A percentile compares a stretch with the other conserved stretches of the same genome.
These are phyloP conservation scores for Thera obeliscata DNA, from an alignment of 2,888 invertebrate species.

Conservation along the genomic window DNA sequence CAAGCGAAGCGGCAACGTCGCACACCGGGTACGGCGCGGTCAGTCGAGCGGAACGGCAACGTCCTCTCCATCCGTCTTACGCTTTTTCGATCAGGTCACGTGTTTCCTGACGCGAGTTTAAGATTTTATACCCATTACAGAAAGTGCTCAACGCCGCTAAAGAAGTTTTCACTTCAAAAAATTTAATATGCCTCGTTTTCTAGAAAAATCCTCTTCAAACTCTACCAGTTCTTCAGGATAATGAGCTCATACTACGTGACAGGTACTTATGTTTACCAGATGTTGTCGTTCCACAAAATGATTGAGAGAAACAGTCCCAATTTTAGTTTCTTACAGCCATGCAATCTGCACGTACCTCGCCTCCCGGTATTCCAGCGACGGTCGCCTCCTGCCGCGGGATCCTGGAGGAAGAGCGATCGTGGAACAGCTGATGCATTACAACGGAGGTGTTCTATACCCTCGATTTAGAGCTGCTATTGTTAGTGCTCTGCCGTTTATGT, in stretches of 20 bases:
- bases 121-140: too few species aligned
- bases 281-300: not conserved
- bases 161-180: not conserved
- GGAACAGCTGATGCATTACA: slow-evolving; percentile 62
- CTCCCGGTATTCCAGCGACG: slow-evolving; percentile 52
- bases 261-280: slow-evolving; percentile 72
- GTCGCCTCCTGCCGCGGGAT: slow-evolving; percentile 56
- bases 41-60: too few species aligned
- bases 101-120: too few species aligned
- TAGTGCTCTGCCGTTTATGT: slow-evolving; percentile 37
- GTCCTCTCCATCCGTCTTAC: too few species aligned
- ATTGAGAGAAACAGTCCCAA: not conserved
- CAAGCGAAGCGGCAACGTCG: too few species aligned
- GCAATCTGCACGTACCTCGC: slow-evolving; percentile 65
- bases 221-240: slow-evolving; percentile 86
- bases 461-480: slow-evolving; percentile 62
- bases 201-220: slow-evolving; percentile 87
- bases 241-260: slow-evolving; percentile 84
- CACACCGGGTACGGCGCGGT: too few species aligned
- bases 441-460: slow-evolving; percentile 62
- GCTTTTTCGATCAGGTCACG: too few species aligned
- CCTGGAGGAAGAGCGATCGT: slow-evolving; percentile 59
- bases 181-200: slow-evolving; percentile 35
- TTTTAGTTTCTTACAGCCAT: slow-evolving; percentile 53
- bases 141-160: too few species aligned